These are phyloP conservation scores for Torymus texanus DNA, from an alignment of 2,888 invertebrate species.

Conservation along the genomic window DNA sequence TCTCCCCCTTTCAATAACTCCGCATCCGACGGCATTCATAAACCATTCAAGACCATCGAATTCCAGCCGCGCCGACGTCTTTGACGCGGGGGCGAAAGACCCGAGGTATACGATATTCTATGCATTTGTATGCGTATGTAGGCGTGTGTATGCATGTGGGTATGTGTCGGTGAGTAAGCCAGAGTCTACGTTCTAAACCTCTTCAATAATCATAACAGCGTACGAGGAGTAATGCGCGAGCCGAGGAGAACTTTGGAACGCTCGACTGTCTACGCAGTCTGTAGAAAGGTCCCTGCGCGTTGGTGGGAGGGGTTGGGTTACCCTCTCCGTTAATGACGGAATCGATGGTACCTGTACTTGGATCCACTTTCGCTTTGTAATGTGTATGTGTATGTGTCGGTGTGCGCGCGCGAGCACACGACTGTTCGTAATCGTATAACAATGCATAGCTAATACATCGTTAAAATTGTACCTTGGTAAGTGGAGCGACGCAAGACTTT, in stretches of 20 bases:
- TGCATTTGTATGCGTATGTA: background rate
- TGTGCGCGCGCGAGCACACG: too few species aligned
- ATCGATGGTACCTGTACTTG: conserved; percentile 6
- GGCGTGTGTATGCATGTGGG: background rate
- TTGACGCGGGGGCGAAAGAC: background rate
- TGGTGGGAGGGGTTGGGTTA: too few species aligned
- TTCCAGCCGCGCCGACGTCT: conserved; percentile 8
- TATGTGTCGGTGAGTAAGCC: background rate
- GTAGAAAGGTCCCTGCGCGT: too few species aligned
- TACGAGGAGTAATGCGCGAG: conserved; percentile 11
- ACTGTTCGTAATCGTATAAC: too few species aligned
- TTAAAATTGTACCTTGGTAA: too few species aligned
- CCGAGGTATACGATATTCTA: background rate
- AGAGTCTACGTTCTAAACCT: background rate
- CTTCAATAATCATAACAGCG: conserved; percentile 45
- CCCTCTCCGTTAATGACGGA: conserved; percentile 23
- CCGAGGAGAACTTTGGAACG: background rate
- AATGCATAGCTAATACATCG: too few species aligned
- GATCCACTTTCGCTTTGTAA: too few species aligned
- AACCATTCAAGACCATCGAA: conserved; percentile 23
- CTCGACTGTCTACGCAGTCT: too few species aligned
- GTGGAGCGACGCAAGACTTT: too few species aligned
- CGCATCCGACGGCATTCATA: background rate
- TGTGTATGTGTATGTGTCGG: too few species aligned
- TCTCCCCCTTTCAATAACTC: conserved; percentile 25